These are phyloP conservation scores for Perizoma flavofasciatum DNA, from an alignment of 2,888 invertebrate genomes.

Conservation along the genomic window DNA sequence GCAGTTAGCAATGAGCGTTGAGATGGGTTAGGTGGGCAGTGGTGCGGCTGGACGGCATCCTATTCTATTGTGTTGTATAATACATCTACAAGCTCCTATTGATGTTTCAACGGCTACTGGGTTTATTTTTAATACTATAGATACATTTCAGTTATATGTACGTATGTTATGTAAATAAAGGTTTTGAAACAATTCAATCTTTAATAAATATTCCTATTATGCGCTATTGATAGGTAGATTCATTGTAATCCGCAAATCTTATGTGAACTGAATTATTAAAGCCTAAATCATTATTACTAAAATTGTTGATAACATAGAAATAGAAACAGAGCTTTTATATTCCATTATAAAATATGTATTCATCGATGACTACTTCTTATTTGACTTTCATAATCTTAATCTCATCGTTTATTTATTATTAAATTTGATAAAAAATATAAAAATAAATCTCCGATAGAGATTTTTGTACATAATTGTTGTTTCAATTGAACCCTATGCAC, in stretches of 20 bases:
- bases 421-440: conserved; percentile 55
- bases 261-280: conserved; percentile 34
- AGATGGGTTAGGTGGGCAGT: conserved; percentile 25
- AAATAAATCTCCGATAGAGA: conserved; percentile 57
- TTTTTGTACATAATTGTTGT: conserved; percentile 63
- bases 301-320: conserved; percentile 32
- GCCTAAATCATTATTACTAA: conserved; percentile 32
- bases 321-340: conserved; percentile 54
- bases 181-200: conserved; percentile 60
- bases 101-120: conserved; percentile 57
- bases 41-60: conserved; percentile 37
- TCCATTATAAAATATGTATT: conserved; percentile 54
- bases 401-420: conserved; percentile 49
- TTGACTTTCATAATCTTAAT: conserved; percentile 41
- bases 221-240: conserved; percentile 30
- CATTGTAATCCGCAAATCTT: conserved; percentile 40
- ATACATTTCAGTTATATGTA: conserved; percentile 68
- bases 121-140: conserved; percentile 64
- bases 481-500: conserved; percentile 44
- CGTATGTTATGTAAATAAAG: conserved; percentile 81
- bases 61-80: conserved; percentile 24
- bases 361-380: conserved; percentile 53
- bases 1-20: conserved; percentile 3
- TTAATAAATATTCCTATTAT: conserved; percentile 56
- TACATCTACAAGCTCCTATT: conserved; percentile 23